Conservation (phyloP, 1,140 invertebrate species). For the Drosophila baimaii region DNA sequence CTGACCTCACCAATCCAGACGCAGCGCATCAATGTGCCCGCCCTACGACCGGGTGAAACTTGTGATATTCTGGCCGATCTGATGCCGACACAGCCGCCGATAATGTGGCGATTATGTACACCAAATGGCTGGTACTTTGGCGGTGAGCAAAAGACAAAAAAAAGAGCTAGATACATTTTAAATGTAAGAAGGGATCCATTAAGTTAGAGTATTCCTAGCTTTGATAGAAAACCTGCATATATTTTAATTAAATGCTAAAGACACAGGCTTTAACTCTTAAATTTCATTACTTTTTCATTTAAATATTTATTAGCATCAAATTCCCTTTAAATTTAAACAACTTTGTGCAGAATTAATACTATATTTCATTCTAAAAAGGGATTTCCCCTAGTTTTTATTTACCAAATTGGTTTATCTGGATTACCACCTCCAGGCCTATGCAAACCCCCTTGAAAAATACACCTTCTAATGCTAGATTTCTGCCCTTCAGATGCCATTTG, state of each 20-base stretch:
- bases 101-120: constrained; percentile 92
- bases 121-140: constrained; percentile 92
- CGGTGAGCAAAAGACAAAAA: constrained; percentile 85
- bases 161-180: background rate
- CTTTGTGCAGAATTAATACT: no score
- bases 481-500: constrained; percentile 62
- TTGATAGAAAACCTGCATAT: no score
- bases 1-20: constrained; percentile 87
- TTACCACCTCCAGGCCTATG: background rate
- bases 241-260: no score
- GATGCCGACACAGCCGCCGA: constrained; percentile 90
- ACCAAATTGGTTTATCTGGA: background rate
- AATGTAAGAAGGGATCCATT: background rate
- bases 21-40: constrained; percentile 86
- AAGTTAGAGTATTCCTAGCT: no score
- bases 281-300: no score
- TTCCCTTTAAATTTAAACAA: no score
- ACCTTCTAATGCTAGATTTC: background rate
- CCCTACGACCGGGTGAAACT: constrained; percentile 88
- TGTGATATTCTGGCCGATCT: constrained; percentile 87
- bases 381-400: no score
- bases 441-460: background rate
- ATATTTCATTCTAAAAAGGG: no score
- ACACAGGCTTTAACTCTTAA: no score
- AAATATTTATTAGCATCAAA: background rate